phyloP scores from a whole-genome alignment of 2,888 invertebrate genomes.

The Agriopis marginaria region DNA sequence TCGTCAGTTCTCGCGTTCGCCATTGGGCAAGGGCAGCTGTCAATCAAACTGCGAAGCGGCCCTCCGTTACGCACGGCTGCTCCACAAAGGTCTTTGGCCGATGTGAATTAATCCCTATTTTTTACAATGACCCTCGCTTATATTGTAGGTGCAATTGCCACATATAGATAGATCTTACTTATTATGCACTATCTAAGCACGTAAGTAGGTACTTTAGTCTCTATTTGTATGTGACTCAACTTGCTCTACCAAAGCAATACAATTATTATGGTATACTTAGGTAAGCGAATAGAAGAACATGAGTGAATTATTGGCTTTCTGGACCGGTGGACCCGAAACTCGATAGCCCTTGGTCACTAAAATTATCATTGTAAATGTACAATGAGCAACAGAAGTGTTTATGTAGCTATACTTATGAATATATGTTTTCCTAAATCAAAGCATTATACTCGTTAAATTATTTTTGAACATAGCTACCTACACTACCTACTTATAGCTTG shows the following conservation, averaged over 20 bases:
- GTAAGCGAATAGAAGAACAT: constrained; percentile 52
- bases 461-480: no score
- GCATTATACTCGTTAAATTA: no score
- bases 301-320: constrained; percentile 74
- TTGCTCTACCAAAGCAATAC: background rate
- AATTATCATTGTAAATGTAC: constrained; percentile 61
- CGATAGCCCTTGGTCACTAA: constrained; percentile 78
- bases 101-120: constrained; percentile 43
- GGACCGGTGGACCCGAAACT: constrained; percentile 78
- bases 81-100: constrained; percentile 56
- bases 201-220: background rate
- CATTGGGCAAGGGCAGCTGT: constrained; percentile 93
- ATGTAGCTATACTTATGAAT: background rate
- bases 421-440: no score
- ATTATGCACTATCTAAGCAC: background rate
- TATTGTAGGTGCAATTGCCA: constrained; percentile 17
- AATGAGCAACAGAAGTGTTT: constrained; percentile 53
- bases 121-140: constrained; percentile 27
- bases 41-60: constrained; percentile 88
- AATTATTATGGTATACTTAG: background rate
- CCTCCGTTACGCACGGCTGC: constrained; percentile 76
- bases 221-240: background rate
- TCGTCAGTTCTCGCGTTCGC: constrained; percentile 91
- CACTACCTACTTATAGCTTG: no score
- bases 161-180: constrained; percentile 12